phyloP scores from a whole-genome alignment of 2,797 vertebrate genomes.

The Esox lucius region DNA sequence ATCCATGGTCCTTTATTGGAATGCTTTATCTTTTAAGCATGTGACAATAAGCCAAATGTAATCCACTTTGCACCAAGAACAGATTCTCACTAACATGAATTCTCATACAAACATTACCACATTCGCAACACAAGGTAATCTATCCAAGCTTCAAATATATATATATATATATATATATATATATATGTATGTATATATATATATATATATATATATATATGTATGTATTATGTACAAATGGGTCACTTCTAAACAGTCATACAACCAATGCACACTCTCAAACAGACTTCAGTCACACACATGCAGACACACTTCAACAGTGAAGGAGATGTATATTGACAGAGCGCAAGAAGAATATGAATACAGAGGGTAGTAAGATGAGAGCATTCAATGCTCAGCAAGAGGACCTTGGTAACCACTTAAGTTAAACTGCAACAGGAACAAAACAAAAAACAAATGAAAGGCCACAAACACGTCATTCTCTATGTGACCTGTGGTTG shows the following conservation, averaged over 20 bases:
- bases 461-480: constrained; percentile 51
- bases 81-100: constrained; percentile 27
- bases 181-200: constrained; percentile 4
- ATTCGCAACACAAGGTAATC: constrained; percentile 33
- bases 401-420: constrained; percentile 21
- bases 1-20: constrained; percentile 64
- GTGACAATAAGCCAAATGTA: constrained; percentile 61
- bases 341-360: constrained; percentile 40
- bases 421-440: constrained; percentile 28
- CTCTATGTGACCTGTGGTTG: constrained; percentile 44
- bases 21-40: constrained; percentile 63
- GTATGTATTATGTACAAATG: constrained; percentile 48
- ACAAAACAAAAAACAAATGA: not conserved
- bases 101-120: constrained; percentile 31
- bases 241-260: constrained; percentile 43
- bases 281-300: constrained; percentile 50
- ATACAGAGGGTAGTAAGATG: constrained; percentile 51
- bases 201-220: constrained; percentile 4
- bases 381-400: constrained; percentile 34
- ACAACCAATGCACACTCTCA: constrained; percentile 31
- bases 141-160: constrained; percentile 35
- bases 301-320: constrained; percentile 35
- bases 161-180: not conserved
- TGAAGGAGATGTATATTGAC: constrained; percentile 40
- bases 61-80: constrained; percentile 45